phyloP scores from a whole-genome alignment of 2,113 vertebrate species.

The Picathartes gymnocephalus region DNA sequence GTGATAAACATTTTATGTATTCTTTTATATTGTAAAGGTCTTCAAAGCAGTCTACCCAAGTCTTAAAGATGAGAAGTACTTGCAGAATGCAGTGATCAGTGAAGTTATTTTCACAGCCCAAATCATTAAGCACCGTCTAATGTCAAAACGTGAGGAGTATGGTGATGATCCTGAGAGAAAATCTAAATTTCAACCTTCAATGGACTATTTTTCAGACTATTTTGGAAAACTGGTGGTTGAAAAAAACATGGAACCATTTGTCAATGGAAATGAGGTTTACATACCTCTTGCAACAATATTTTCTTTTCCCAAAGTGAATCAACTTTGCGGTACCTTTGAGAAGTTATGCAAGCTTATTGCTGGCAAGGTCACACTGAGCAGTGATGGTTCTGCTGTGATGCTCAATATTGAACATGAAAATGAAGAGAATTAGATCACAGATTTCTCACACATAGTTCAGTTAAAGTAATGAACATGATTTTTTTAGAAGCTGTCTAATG shows the following conservation, averaged over 20 bases:
- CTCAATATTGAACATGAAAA: constrained; percentile 7
- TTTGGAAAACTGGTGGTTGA: not conserved
- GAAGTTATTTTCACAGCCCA: constrained; percentile 79
- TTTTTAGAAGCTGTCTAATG: not conserved
- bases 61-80: constrained; percentile 83
- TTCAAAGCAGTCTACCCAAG: constrained; percentile 87
- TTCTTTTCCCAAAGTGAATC: constrained; percentile 73
- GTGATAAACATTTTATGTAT: not conserved
- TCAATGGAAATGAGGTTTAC: constrained; percentile 58
- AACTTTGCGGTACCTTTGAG: constrained; percentile 73
- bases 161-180: not conserved
- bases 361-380: constrained; percentile 69
- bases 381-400: constrained; percentile 72
- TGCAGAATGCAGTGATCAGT: constrained; percentile 72
- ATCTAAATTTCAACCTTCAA: not conserved
- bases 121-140: constrained; percentile 55
- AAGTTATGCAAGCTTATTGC: constrained; percentile 71
- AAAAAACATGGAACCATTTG: constrained; percentile 40
- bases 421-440: not conserved
- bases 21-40: constrained; percentile 70
- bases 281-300: constrained; percentile 82
- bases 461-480: not conserved
- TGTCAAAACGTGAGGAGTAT: not conserved
- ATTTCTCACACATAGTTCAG: not conserved
- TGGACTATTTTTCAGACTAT: not conserved